Evolutionary conservation across 53 echinoderm and acorn worm genomes (phyloP).

Genomic region (Paracentrotus lividus): DNA sequence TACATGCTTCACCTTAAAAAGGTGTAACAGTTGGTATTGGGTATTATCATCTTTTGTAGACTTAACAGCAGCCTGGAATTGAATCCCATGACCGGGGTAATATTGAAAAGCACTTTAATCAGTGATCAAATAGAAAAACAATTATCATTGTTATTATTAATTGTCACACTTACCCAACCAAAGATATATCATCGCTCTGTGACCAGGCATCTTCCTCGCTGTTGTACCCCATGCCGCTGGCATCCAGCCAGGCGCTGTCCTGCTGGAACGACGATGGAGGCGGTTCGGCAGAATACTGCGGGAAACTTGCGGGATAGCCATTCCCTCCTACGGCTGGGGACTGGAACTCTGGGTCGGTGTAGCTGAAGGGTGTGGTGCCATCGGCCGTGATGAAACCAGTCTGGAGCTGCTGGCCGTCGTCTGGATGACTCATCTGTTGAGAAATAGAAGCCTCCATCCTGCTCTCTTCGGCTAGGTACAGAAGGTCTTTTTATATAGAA

Average conservation of each 20-base stretch:
- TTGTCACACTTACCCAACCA: slow-evolving; percentile 77
- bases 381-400: slow-evolving; percentile 39
- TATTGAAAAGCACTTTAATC: no score
- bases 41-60: no score
- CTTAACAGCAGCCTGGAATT: no score
- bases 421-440: slow-evolving; percentile 43
- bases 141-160: no score
- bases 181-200: slow-evolving; percentile 90
- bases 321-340: slow-evolving; percentile 45
- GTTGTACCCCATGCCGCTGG: slow-evolving; percentile 72
- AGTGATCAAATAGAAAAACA: no score
- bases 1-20: no score
- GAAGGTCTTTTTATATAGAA: background rate
- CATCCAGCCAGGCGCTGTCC: slow-evolving; percentile 37
- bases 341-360: slow-evolving; percentile 58
- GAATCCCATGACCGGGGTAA: no score
- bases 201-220: slow-evolving; percentile 92
- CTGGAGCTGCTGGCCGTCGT: slow-evolving; percentile 46
- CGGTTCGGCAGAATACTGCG: slow-evolving; percentile 64
- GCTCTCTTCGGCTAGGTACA: background rate
- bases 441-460: slow-evolving; percentile 57
- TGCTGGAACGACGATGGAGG: slow-evolving; percentile 60
- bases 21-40: no score
- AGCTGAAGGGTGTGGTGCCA: slow-evolving; percentile 45
- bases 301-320: slow-evolving; percentile 56